Conservation (phyloP, 2,797 vertebrate genomes). For the Ibycter americanus region DNA sequence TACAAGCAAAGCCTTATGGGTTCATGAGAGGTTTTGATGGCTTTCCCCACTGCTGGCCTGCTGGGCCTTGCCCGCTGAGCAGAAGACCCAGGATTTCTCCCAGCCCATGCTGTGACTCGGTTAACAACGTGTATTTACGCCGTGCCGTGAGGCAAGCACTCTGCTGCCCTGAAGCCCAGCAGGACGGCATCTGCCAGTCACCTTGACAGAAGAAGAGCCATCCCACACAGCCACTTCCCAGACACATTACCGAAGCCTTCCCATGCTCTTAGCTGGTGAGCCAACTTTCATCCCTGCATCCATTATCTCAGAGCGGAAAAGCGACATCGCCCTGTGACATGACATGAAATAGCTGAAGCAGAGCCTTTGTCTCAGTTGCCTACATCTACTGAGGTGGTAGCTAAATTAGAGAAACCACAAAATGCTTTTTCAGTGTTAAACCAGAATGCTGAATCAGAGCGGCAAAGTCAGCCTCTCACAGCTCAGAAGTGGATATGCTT, state of each 20-base stretch:
- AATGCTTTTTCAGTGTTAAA: neutral
- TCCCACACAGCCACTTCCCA: neutral
- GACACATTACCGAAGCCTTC: neutral
- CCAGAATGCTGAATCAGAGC: neutral
- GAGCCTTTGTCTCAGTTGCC: neutral
- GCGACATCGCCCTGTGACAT: accelerated
- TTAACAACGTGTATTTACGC: accelerated
- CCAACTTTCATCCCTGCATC: neutral
- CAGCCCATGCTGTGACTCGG: neutral
- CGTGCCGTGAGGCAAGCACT: accelerated
- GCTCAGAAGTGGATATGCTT: neutral
- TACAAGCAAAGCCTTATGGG: neutral
- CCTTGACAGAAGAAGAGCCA: neutral
- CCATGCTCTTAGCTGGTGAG: accelerated
- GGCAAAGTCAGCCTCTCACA: neutral
- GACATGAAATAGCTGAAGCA: neutral
- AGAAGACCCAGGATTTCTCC: neutral
- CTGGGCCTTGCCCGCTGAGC: neutral
- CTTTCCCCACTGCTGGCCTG: neutral
- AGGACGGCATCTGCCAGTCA: neutral
- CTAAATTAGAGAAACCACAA: neutral
- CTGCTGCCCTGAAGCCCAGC: accelerated
- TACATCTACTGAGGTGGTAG: neutral
- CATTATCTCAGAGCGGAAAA: neutral
- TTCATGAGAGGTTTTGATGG: neutral